Evolutionary conservation across 2,797 vertebrate species (phyloP).

Genomic region (Tinamus major): DNA sequence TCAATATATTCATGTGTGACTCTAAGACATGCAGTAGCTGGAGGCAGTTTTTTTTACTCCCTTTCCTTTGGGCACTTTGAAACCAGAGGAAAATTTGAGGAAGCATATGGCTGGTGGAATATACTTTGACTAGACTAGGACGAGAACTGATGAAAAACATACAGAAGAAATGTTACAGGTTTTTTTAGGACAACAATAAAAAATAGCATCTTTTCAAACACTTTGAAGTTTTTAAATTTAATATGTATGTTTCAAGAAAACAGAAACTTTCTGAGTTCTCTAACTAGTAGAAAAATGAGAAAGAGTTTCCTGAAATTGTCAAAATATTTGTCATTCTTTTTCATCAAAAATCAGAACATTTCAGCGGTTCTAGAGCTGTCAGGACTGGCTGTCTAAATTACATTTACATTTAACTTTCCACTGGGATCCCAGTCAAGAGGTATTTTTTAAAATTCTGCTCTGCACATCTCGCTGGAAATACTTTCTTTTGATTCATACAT

Average conservation of each 20-base stretch:
- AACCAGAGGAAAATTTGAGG: background rate
- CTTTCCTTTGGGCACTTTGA: background rate
- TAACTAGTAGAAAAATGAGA: slow-evolving; percentile 28
- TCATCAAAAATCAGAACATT: slow-evolving; percentile 56
- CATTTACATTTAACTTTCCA: slow-evolving; percentile 56
- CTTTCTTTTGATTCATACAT: slow-evolving; percentile 37
- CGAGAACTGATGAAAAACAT: background rate
- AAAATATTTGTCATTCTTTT: slow-evolving; percentile 62
- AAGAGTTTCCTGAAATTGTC: slow-evolving; percentile 50
- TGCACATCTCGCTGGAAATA: slow-evolving; percentile 7
- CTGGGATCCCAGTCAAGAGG: slow-evolving; percentile 53
- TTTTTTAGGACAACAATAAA: slow-evolving; percentile 35
- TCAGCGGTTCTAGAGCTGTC: slow-evolving; percentile 42
- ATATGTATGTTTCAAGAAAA: slow-evolving; percentile 51
- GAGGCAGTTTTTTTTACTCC: background rate
- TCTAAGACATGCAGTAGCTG: background rate
- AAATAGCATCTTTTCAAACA: slow-evolving; percentile 17
- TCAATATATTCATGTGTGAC: background rate
- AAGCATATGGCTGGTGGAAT: background rate
- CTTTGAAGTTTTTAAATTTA: slow-evolving; percentile 43
- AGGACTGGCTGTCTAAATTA: slow-evolving; percentile 40
- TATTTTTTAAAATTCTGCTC: slow-evolving; percentile 46
- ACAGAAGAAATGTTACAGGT: background rate
- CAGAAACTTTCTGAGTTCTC: slow-evolving; percentile 51
- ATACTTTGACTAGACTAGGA: background rate